Evolutionary conservation across 1,140 invertebrate species (phyloP).

Genomic region (Diorhabda carinulata): DNA sequence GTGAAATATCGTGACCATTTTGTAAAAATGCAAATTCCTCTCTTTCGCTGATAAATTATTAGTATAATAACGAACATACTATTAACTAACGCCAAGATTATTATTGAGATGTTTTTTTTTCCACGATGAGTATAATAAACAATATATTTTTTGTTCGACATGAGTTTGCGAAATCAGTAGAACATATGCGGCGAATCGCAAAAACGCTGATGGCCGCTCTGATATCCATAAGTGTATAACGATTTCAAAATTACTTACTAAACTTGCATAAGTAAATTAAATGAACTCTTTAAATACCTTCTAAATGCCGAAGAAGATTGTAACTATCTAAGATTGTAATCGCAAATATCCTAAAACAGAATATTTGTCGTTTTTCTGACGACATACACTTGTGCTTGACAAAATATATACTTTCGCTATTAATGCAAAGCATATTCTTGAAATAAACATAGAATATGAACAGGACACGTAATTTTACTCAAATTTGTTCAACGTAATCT

Average conservation of each 20-base stretch:
- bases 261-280: not conserved
- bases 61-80: too few species aligned
- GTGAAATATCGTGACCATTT: too few species aligned
- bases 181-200: not conserved
- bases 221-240: not conserved
- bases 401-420: too few species aligned
- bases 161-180: not conserved
- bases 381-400: not conserved
- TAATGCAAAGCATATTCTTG: too few species aligned
- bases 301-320: not conserved
- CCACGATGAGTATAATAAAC: not conserved
- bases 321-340: not conserved
- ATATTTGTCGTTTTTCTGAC: not conserved
- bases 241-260: not conserved
- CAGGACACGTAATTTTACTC: too few species aligned
- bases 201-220: not conserved
- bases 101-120: not conserved
- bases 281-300: not conserved
- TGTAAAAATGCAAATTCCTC: too few species aligned
- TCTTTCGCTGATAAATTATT: too few species aligned
- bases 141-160: not conserved
- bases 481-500: too few species aligned
- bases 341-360: not conserved
- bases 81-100: too few species aligned
- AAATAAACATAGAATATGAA: too few species aligned